Evolutionary conservation across 2,888 invertebrate genomes (phyloP), one percentile per base, ranked within the genome.

Genomic region (Scaptomyza flava): DNA sequence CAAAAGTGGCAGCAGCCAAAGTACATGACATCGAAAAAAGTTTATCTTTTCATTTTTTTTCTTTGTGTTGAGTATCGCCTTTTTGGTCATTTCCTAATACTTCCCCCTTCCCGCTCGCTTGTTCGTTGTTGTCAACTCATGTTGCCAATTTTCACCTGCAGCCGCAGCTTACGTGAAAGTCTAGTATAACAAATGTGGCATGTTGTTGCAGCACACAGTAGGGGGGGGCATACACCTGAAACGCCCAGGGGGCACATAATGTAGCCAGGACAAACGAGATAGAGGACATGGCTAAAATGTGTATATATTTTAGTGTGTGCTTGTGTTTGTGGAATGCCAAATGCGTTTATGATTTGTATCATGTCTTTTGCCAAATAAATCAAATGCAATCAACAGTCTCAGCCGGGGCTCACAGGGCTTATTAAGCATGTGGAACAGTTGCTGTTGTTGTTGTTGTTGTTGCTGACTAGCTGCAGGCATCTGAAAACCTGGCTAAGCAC

Each of bases 291-390:
- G 52, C 30, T 50, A 31, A 14, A 17, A 41, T 17, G 30, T 48
- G 48, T 14, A 23, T 51, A 41, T 59, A 3, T 45, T 23, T 8
- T 2, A 17, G 17, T 14, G 17, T 14, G 3, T 47, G 46, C 9
- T 11, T 33, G 45, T 36, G 9, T 62, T 65, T 75, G 52, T 50
- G 61, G 64, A 64, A 77, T 69, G 74, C 66, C 79, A 81, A 79
- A 87, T 85, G 80, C 86, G 83, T 88, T 82, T 82, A 86, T 82
- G 87, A 88, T 82, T 82, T 79, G 87, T 80, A 86, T 72, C 77
- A 76, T 86, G 88, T 88, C 71, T 79, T 69, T 67, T 66, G 68
- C 68, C 86, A 86, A 77, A 88, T 83, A 83, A 88, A 88, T 83
- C 88, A 83, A 85, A 87, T 85, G 87, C 80, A 79, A 88, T 82